Evolutionary conservation across 2,888 invertebrate species (phyloP), one percentile per base, ranked within the genome.

Genomic region (Protodeltote pygarga): DNA sequence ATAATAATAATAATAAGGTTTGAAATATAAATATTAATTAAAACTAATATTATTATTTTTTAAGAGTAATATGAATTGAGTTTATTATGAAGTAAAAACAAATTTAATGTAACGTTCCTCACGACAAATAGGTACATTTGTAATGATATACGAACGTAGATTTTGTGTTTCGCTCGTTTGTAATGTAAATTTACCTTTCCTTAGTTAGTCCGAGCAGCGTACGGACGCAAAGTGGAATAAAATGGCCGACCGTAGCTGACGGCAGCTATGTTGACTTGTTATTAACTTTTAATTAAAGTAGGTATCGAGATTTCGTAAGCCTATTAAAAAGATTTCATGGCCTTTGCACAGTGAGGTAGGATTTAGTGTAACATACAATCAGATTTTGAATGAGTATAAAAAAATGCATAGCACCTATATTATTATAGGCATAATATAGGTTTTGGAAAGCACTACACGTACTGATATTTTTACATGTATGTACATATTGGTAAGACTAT

Each of bases 181-280:
- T 79, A 74, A 85, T 85, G 85, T 80, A 83, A 85, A 85, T 85
- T 77, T 78, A 79, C 82, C 75, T 79, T 77, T 76, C 78, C 78
- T 84, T 77, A 79, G 81, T 80, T 79, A 78, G 76, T 75, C 58
- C 53, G 62, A 65, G 68, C 58, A 62, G 73, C 71, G 73, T 70
- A 71, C 73, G 67, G 62, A 58, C 60, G 68, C 73, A 64, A 73
- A 73, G 70, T 64, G 64, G 61, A 71, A 67, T 65, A 64, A 69
- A 77, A 76, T 73, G 73, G 70, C 60, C 66, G 65, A 47, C 48
- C 54, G 65, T 52, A 60, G 57, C 57, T 55, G 66, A 55, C 62
- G 53, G 53, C 53, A 58, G 37, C 47, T 34, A 25, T 51, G 69
- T 58, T 51, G 57, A 55, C 53, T 68, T 65, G 65, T 69, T 72